Conservation (phyloP, 2,113 vertebrate species). For the Oncorhynchus masou region DNA sequence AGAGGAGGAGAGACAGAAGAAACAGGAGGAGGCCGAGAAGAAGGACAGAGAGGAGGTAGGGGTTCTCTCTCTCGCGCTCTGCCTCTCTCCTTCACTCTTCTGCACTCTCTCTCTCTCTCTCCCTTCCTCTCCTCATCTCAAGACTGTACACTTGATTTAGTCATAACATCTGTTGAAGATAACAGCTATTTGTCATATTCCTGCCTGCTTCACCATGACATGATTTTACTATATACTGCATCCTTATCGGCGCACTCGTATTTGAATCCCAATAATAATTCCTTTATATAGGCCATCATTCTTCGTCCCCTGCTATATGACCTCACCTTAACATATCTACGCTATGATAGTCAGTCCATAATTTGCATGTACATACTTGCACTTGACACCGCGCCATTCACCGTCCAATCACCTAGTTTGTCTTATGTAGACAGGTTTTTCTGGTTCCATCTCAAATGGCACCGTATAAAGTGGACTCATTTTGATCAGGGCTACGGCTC, state of each 20-base stretch:
- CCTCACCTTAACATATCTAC: constrained; percentile 11
- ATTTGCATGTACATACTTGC: constrained; percentile 1
- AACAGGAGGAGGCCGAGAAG: constrained; percentile 85
- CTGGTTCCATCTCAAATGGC: too few species aligned
- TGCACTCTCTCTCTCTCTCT: background rate
- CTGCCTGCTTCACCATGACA: background rate
- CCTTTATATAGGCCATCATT: constrained; percentile 14
- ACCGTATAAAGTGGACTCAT: background rate
- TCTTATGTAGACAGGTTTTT: too few species aligned
- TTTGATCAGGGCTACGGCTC: constrained; percentile 40
- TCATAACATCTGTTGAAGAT: constrained; percentile 16
- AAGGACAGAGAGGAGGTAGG: constrained; percentile 88
- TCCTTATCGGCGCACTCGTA: constrained; percentile 30
- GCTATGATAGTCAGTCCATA: constrained; percentile 24
- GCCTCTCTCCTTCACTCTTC: background rate
- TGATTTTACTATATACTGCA: constrained; percentile 35
- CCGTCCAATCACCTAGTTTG: too few species aligned
- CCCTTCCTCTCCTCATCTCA: background rate
- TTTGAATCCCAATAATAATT: constrained; percentile 11
- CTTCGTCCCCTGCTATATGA: background rate
- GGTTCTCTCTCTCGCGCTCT: background rate
- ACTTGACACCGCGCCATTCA: background rate
- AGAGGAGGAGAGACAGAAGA: constrained; percentile 88
- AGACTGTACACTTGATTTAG: constrained; percentile 18
- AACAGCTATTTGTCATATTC: constrained; percentile 26